Evolutionary conservation across 23 tunicate genomes (phyloP), one percentile per base, ranked within the genome.

Genomic region (Clavelina lepadiformis): DNA sequence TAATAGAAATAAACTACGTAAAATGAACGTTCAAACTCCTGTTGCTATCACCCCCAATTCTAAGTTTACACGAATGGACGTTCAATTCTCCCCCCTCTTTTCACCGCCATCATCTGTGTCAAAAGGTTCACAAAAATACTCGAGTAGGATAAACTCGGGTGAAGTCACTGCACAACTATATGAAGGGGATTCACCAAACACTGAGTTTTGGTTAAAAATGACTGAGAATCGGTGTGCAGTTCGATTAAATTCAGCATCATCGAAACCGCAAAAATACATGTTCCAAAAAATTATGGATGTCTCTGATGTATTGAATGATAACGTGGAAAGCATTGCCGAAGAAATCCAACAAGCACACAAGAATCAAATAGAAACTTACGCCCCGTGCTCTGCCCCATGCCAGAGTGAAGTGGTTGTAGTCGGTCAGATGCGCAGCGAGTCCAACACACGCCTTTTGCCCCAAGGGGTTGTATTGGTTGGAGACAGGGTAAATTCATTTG

Each of bases 381-480:
- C 80, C 5, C 87, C 87, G 19, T 88, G 96, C 46, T 46, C 77
- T 23, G 50, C 24, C 28, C 69, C 75, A 2, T 31, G 60, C 38
- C 96, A 88, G 55, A 64, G 70, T 31, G 81, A 82, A 22, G 78
- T 89, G 26, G 36, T 56, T 57, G 65, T 70, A 22, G 65, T 81
- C 22, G 97, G 97, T 6, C 75, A 83, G 37, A 57, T 89, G 19
- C 30, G 50, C 1, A 53, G 72, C 36, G 97, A 89, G 33, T 37
- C 33, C 22, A 69, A 61, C 46, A 73, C 60, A 15, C 31, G 55
- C 31, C 51, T 89, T 35, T 52, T 74, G 33, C 76, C 83, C 6
- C 58, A 74, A 5, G 54, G 82, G 31, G 74, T 81, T 28, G 51
- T 81, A 5, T 56, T 89, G 8, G 91, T 75, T 54, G 97, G 97